These are phyloP conservation scores for Plotosus lineatus DNA, from an alignment of 2,113 vertebrate genomes.

Conservation along the genomic window DNA sequence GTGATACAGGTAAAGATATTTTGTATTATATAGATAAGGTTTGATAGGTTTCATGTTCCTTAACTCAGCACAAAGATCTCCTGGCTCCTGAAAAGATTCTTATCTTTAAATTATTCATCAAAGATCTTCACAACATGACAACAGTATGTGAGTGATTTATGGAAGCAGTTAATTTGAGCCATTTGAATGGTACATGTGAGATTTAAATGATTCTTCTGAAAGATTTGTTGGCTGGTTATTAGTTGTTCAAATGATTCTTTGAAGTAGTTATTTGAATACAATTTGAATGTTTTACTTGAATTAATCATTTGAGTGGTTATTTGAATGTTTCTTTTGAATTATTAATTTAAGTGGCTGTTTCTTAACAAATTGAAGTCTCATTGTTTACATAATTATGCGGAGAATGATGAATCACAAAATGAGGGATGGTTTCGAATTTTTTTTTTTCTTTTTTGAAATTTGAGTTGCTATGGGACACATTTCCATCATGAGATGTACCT, in stretches of 20 bases:
- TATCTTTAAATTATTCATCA: background rate
- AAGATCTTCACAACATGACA: background rate
- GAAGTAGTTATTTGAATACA: too few species aligned
- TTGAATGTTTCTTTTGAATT: too few species aligned
- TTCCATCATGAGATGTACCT: too few species aligned
- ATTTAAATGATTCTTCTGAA: background rate
- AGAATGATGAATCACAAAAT: background rate
- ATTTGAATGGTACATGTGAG: background rate
- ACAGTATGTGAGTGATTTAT: background rate
- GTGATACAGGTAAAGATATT: conserved; percentile 77
- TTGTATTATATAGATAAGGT: background rate
- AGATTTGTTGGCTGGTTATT: background rate
- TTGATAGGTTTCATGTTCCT: background rate
- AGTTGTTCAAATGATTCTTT: background rate
- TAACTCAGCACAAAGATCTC: background rate
- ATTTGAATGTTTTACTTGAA: background rate
- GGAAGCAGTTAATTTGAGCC: too few species aligned
- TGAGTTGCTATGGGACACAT: background rate
- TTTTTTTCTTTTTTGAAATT: background rate
- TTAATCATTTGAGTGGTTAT: background rate
- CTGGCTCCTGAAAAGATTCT: background rate
- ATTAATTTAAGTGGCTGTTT: too few species aligned
- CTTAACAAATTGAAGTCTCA: background rate
- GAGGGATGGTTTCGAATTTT: background rate
- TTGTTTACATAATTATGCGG: background rate